Conservation (phyloP, 1,140 invertebrate species). For the Macrotrachela quadricornifera region DNA sequence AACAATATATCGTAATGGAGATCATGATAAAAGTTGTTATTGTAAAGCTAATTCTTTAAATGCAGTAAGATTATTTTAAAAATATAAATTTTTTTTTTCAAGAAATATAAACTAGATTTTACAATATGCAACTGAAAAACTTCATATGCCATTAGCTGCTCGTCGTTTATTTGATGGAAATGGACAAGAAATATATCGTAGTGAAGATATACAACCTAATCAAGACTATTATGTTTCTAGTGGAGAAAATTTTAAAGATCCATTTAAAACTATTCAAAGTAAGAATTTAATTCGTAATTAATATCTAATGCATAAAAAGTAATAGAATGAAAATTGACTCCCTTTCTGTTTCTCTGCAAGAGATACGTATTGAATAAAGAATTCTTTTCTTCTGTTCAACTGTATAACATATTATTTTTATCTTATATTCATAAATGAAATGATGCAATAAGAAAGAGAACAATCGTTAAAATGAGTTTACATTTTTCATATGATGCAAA, state of each 20-base stretch:
- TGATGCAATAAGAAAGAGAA: too few relatives aligned
- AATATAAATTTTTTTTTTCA: neutral
- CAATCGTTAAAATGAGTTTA: too few relatives aligned
- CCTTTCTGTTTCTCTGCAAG: too few relatives aligned
- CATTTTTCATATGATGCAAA: too few relatives aligned
- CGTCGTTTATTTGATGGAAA: constrained; percentile 3
- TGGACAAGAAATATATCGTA: constrained; percentile 4
- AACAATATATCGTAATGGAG: neutral
- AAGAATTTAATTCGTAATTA: constrained; percentile 12
- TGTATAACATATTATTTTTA: too few relatives aligned
- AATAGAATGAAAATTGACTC: too few relatives aligned
- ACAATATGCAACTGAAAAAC: neutral
- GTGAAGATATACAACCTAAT: constrained; percentile 18
- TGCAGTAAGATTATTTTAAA: neutral
- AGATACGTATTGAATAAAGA: too few relatives aligned
- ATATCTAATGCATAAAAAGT: too few relatives aligned
- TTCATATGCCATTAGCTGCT: constrained; percentile 1
- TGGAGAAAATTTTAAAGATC: constrained; percentile 27
- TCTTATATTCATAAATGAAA: too few relatives aligned
- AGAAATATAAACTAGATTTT: constrained; percentile 1
- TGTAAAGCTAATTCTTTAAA: neutral
- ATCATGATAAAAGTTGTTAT: neutral
- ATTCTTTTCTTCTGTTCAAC: too few relatives aligned
- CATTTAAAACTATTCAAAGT: constrained; percentile 18
- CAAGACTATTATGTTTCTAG: constrained; percentile 24